Evolutionary conservation across 2,888 invertebrate species (phyloP).

Genomic region (Drosophila conformis): DNA sequence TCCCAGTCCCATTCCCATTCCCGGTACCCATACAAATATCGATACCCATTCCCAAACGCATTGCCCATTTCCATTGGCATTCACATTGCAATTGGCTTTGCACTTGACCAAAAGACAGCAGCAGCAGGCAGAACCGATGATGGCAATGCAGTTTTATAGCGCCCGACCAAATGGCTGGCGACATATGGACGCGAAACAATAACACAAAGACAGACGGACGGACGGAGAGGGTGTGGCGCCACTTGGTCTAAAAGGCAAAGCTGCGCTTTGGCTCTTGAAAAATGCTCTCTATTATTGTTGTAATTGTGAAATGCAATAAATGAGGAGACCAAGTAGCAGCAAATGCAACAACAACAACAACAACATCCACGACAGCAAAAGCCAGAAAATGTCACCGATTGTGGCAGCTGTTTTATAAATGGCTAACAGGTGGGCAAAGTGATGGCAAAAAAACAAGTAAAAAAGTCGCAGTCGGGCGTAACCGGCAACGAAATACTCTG

Average conservation of each 20-base stretch:
- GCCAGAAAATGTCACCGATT: slow-evolving; percentile 15
- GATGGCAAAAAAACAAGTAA: slow-evolving; percentile 1
- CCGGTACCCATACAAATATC: slow-evolving; percentile 3
- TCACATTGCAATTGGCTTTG: slow-evolving; percentile 39
- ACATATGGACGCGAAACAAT: slow-evolving; percentile 72
- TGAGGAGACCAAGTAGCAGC: slow-evolving; percentile 3
- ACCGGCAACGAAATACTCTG: background rate
- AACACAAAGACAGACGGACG: slow-evolving; percentile 4
- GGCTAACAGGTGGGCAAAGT: slow-evolving; percentile 41
- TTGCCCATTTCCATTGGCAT: slow-evolving; percentile 37
- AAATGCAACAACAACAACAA: slow-evolving; percentile 7
- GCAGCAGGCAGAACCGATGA: slow-evolving; percentile 44
- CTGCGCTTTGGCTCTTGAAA: slow-evolving; percentile 12
- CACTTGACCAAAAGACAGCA: slow-evolving; percentile 61
- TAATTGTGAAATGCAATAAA: slow-evolving; percentile 57
- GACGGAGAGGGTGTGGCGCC: slow-evolving; percentile 13
- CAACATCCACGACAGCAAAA: slow-evolving; percentile 14
- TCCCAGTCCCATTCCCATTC: slow-evolving; percentile 9
- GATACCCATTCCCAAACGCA: slow-evolving; percentile 1
- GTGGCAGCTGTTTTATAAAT: slow-evolving; percentile 30
- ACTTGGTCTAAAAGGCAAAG: slow-evolving; percentile 18
- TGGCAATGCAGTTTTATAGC: slow-evolving; percentile 59
- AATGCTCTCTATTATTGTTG: slow-evolving; percentile 60
- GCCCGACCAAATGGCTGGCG: slow-evolving; percentile 62
- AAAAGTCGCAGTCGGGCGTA: background rate